Conservation (phyloP, 2,797 vertebrate species). For the Numenius phaeopus region DNA sequence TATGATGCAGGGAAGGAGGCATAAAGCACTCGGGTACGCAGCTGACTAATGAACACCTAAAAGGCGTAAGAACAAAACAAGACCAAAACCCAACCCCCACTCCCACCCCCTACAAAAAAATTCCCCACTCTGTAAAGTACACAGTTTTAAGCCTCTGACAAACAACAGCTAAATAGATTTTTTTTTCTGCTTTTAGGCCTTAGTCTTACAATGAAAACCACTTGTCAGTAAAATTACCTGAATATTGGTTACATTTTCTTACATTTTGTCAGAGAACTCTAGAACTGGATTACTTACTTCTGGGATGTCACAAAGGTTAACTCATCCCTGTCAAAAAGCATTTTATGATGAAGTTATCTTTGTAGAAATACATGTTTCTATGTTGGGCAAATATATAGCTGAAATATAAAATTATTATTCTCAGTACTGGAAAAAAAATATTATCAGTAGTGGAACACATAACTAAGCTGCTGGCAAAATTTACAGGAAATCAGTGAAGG, state of each 20-base stretch:
- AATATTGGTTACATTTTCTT: background rate
- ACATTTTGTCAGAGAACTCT: background rate
- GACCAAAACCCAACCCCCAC: accelerated
- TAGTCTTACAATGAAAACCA: background rate
- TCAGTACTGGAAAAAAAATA: background rate
- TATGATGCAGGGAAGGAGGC: background rate
- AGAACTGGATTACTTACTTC: background rate
- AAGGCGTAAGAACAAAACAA: background rate
- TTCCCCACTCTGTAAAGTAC: accelerated
- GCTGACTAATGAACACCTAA: background rate
- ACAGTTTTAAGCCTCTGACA: background rate
- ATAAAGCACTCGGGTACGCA: background rate
- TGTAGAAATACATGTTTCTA: background rate
- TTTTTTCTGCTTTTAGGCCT: background rate
- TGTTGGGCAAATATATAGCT: background rate
- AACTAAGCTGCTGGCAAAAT: background rate
- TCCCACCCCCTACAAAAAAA: accelerated
- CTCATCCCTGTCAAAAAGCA: background rate
- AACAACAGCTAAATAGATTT: background rate
- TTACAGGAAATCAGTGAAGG: background rate
- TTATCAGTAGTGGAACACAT: background rate
- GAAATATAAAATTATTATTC: background rate
- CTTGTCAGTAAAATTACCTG: background rate
- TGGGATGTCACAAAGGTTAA: background rate
- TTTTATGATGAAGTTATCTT: background rate